These are phyloP conservation scores for Bombus pascuorum DNA, from an alignment of 1,140 invertebrate genomes.

Conservation along the genomic window DNA sequence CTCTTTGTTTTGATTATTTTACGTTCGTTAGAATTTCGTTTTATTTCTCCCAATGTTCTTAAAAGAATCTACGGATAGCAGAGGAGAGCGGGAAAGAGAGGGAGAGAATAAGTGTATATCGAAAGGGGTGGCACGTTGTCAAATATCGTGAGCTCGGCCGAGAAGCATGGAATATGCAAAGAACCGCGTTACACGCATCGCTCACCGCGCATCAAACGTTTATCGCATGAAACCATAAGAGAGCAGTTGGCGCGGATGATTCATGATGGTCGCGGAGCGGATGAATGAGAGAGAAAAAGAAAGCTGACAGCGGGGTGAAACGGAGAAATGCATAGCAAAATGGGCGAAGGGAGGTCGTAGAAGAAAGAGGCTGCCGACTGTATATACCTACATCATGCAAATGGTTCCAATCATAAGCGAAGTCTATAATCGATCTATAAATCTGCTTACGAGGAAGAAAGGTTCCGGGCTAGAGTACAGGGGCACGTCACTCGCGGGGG, in stretches of 20 bases:
- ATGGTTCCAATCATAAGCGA: conserved; percentile 81
- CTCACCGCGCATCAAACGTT: conserved; percentile 77
- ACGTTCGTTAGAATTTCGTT: background rate
- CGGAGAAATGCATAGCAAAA: conserved; percentile 32
- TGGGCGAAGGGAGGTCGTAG: conserved; percentile 8
- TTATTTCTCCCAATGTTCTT: background rate
- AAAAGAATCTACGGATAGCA: background rate
- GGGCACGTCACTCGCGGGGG: conserved; percentile 56
- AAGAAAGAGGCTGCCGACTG: conserved; percentile 56
- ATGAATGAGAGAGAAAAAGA: conserved; percentile 51
- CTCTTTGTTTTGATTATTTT: background rate
- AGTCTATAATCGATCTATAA: conserved; percentile 83
- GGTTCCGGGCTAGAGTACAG: conserved; percentile 58
- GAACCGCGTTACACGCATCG: conserved; percentile 75
- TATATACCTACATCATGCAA: conserved; percentile 80
- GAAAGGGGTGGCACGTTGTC: conserved; percentile 20
- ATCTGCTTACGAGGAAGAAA: conserved; percentile 78
- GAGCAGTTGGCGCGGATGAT: conserved; percentile 80
- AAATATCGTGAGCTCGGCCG: conserved; percentile 35
- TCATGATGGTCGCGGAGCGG: conserved; percentile 73
- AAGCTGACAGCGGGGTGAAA: conserved; percentile 19
- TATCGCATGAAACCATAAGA: conserved; percentile 78
- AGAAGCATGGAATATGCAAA: conserved; percentile 73
- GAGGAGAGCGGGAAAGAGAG: too few relatives aligned
- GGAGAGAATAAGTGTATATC: background rate